Base-by-base conservation (phyloP, 1,140 invertebrate species). In the Lordiphosa clarofinis region DNA sequence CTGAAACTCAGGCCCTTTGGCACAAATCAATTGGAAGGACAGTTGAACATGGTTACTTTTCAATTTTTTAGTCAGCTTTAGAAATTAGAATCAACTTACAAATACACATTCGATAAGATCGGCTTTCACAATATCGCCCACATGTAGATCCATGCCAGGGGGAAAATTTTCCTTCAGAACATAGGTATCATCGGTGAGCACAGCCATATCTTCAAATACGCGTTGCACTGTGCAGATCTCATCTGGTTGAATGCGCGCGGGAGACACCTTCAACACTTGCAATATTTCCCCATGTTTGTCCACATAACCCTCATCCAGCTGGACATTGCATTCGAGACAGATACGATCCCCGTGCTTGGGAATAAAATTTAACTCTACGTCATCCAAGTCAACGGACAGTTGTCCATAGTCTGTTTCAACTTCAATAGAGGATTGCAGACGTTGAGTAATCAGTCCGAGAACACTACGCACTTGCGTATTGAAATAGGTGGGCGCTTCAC, bases 361-460 rank as follows among this genome's bases (percentile, higher is more conserved):
- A 13, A 91, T 58, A 61, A 91, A 91, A 38, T 72, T 88, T 3
- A 87, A 66, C 64, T 88, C 75, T 3, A 93, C 89, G 38, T 90
- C 86, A 61, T 93, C 91, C 21, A 94, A 78, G 57, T 90, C 88
- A 46, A 93, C 88, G 39, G 71, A 87, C 10, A 92, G 65, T 37
- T 91, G 88, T 54, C 88, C 88, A 10, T 91, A 90, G 33, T 91
- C 90, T 0, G 92, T 89, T 46, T 89, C 89, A 4, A 92, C 90
- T 9, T 88, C 59, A 42, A 89, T 71, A 8, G 50, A n/a, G 10
- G 92, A 86, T 3, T 90, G 89, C 4, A 90, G 60, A 35, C 92
- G 89, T 40, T 76, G 68, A 4, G 71, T 84, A 12, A 94, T 91
- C 73, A 91, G 89, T 0, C 90, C 92, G 12, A 92, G 67, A 19